Evolutionary conservation across 2,113 vertebrate genomes (phyloP), one percentile per base, ranked within the genome.

Genomic region (Xenotilapia caudafasciata): DNA sequence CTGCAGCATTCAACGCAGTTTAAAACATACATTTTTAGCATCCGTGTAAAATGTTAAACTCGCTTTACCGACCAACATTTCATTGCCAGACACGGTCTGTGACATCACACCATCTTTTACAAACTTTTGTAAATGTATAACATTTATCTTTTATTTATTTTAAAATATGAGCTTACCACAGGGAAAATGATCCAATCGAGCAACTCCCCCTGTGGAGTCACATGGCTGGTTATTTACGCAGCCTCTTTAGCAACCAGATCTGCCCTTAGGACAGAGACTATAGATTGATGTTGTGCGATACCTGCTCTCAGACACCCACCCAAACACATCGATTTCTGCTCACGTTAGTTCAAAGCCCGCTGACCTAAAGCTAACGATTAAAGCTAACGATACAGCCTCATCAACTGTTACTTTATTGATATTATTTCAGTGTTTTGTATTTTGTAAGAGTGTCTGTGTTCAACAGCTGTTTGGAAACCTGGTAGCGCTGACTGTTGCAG

Each of bases 311-410:
- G 81, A 45, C 55, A 77, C 80, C 56, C 8, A 26, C 47, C 42
- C 79, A 80, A 90, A 88, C 89, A 80, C 83, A 91, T 92, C 9
- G 84, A 94, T 93, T 70, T 7, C 45, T 12, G 60, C 65, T 75
- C 58, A 13, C 31, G 65, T 79, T 17, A 75, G 33, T 68, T 83
- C 38, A 54, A 84, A 35, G 47, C 49, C 17, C 54, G 33, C 47
- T 83, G 56, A 73, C 79, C 81, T 23, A 42, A 38, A 88, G 83
- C 54, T 68, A 62, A 91, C 14, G 10, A 54, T 75, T 21, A 14
- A 31, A 85, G 83, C 58, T 80, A 77, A 91, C 14, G 7, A 54
- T 70, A 28, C 56, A 45, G 33, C 79, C 19, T 84, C 83, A 26
- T 80, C 21, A 11, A 2, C 14, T 17, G 5, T 35, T 65, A n/a